phyloP scores from a whole-genome alignment of 2,113 vertebrate species.

The Mastomys coucha region DNA sequence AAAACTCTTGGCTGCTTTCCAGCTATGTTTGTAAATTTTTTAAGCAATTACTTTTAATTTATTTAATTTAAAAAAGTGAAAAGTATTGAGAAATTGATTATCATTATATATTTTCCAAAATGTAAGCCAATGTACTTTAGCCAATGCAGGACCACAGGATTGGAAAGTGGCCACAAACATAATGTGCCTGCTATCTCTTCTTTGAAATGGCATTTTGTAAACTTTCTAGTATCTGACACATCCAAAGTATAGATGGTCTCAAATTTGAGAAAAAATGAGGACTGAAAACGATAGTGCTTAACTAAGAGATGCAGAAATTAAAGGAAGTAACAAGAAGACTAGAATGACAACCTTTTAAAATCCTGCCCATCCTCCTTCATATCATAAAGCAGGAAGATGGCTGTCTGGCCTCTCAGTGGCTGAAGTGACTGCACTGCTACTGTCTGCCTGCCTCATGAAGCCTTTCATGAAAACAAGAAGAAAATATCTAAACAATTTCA shows the following conservation, averaged over 20 bases:
- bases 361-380: neutral
- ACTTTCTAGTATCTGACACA: neutral
- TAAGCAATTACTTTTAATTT: constrained; percentile 35
- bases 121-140: constrained; percentile 56
- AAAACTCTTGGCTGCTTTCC: constrained; percentile 43
- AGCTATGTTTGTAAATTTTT: constrained; percentile 47
- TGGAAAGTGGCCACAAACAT: neutral
- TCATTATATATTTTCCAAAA: constrained; percentile 55
- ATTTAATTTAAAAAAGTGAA: constrained; percentile 73
- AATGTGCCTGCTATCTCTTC: neutral
- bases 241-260: neutral
- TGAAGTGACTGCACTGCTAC: neutral
- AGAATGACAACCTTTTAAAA: neutral
- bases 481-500: constrained; percentile 49
- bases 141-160: neutral
- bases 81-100: constrained; percentile 64
- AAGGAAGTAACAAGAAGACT: neutral
- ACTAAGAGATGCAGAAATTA: neutral
- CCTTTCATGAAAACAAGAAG: constrained; percentile 34
- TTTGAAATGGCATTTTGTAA: neutral
- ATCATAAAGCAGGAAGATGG: neutral
- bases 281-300: constrained; percentile 20
- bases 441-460: neutral
- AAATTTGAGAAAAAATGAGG: constrained; percentile 10
- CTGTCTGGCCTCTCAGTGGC: neutral